A percentile compares a stretch with the other conserved stretches of the same genome.
Conservation (phyloP, 2,797 vertebrate genomes). For the Trachurus trachurus region DNA sequence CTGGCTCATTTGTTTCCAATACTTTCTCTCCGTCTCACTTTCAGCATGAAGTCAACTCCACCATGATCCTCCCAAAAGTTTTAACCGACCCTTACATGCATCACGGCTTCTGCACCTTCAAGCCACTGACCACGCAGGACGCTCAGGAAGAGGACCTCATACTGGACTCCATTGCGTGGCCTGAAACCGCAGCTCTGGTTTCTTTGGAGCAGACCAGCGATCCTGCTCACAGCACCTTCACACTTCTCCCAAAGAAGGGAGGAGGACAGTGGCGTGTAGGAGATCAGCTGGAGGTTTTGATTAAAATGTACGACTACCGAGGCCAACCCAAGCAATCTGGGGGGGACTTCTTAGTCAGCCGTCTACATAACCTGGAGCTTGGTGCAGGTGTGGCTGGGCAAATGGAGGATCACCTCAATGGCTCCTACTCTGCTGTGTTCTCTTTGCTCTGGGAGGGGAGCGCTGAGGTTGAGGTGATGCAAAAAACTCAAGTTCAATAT, state of each 20-base stretch:
- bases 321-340: neutral
- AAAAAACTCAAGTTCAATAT: neutral
- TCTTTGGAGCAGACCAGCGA: neutral
- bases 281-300: constrained; percentile 44
- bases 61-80: neutral
- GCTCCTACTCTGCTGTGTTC: constrained; percentile 59
- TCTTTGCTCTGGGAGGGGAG: constrained; percentile 63
- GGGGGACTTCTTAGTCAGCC: no score
- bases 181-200: constrained; percentile 29
- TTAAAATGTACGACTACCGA: constrained; percentile 44
- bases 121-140: neutral
- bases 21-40: neutral
- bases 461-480: constrained; percentile 48
- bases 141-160: constrained; percentile 16
- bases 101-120: constrained; percentile 25
- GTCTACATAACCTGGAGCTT: no score
- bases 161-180: constrained; percentile 47
- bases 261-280: constrained; percentile 43
- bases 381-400: no score
- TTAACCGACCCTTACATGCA: neutral
- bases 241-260: constrained; percentile 20
- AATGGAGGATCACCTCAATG: constrained; percentile 58
- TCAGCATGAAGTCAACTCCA: neutral
- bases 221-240: constrained; percentile 53
- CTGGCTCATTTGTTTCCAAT: no score